Evolutionary conservation across 2,113 vertebrate genomes (phyloP).

Genomic region (Rhea pennata): DNA sequence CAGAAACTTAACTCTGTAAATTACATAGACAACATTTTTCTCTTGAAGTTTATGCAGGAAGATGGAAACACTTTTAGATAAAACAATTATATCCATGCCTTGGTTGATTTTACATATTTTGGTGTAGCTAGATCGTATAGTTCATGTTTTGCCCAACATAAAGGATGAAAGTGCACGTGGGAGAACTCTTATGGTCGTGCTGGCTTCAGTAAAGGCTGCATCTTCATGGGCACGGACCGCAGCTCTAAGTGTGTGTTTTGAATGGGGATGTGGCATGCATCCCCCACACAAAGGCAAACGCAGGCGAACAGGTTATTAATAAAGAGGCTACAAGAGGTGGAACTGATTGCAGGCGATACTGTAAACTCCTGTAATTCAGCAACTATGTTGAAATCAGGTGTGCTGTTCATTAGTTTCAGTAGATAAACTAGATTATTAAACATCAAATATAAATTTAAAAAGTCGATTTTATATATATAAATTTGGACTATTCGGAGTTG

Average conservation of each 20-base stretch:
- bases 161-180: not conserved
- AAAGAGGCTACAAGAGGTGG: not conserved
- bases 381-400: not conserved
- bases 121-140: not conserved
- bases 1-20: not conserved
- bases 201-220: not conserved
- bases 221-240: not conserved
- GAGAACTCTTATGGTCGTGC: not conserved
- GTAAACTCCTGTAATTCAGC: not conserved
- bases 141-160: rapidly evolving
- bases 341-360: not conserved
- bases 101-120: not conserved
- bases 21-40: not conserved
- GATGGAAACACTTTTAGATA: not conserved
- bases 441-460: not conserved
- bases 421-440: not conserved
- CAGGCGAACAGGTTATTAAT: not conserved
- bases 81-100: not conserved
- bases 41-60: not conserved
- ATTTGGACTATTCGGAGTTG: not conserved
- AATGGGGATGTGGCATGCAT: not conserved
- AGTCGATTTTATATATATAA: not conserved
- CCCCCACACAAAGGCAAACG: not conserved
- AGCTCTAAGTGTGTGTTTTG: not conserved
- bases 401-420: not conserved